Evolutionary conservation across 2,797 vertebrate species (phyloP), one percentile per base, ranked within the genome.

Genomic region (Anas flavirostris): DNA sequence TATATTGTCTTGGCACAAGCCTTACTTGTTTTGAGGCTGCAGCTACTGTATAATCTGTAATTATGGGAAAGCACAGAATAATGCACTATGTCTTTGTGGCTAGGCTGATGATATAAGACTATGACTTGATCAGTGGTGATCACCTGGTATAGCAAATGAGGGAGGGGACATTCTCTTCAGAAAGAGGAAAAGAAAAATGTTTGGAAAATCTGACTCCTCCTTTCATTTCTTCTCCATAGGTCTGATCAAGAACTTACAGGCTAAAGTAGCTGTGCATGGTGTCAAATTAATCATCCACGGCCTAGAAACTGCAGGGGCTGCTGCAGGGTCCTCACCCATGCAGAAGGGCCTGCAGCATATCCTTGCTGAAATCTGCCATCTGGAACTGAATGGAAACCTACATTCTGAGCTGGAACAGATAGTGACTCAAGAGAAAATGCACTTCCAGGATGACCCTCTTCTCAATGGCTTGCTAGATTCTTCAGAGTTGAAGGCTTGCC

Each of bases 371-470:
- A 98, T 99, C 58, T 99, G 99, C 50, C 93, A 22, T n/a, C 96
- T 99, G 68, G 99, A 99, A 95, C 97, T 99, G 41, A 99, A 99
- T 1, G 99, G 99, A 31, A 99, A 99, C 97, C 97, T 99, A 23
- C 97, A 91, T 37, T 98, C 98, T 16, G 99, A 99, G 85, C 97
- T 99, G 92, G 97, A 98, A n/a, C 98, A 98, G 94, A 97, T 97
- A 0, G 98, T 99, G 67, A 96, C 97, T 84, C 98, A 94, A 78
- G 99, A 99, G 94, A 97, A 97, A 82, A 90, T 72, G 25, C 98
- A 98, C 91, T 98, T 99, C 82, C 97, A 97, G 12, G 97, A 98
- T 9, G 99, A 99, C 63, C 91, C 97, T 9, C 98, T 99, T 56
- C 97, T 99, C 58, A 97, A 94, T 4, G 99, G 98, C 23, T 97